Base-by-base conservation (phyloP, 2,113 vertebrate genomes). In the Pithys albifrons region DNA sequence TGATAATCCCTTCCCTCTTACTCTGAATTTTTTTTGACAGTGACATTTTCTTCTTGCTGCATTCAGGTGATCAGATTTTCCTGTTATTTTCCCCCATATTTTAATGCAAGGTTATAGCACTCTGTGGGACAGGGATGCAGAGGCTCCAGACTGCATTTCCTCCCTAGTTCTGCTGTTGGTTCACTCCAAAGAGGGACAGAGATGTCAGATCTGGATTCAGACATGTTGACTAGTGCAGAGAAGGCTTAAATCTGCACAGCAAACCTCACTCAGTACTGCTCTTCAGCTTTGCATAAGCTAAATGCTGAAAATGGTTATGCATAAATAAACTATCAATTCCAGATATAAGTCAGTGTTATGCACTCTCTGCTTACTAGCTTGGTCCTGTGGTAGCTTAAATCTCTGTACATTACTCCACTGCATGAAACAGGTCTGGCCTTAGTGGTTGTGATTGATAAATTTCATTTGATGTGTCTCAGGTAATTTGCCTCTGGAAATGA, bases 381-480 rank as follows among this genome's bases (percentile, higher is more conserved):
- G 6, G 72, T 14, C 20, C 75, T 29, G 4, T 20, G 71, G 4
- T 93, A 24, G 33, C 39, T 88, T 55, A 59, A 82, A 73, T 80
- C 51, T 86, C 59, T 77, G 33, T 27, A 58, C 4, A 3, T 14
- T 55, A 46, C 22, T 52, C 22, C 35, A 23, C 39, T 33, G 57
- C 48, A 45, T 57, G 43, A 71, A 67, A 48, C 25, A 74, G 51
- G 48, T 52, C 69, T 76, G 41, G 29, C n/a, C 41, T 78, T 57
- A 41, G 62, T 43, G 71, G 93, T 3, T 66, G 58, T 91, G 88
- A 77, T 14, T 74, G 83, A 94, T 84, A 77, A 91, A 93, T 85
- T 91, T 84, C 59, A 51, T 86, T 92, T 83, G 49, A 83, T 5
- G 0, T 66, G 33, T 51, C n/a, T 93, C 58, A 76, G 75, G 59